Percentiles rank a stretch among this genome's conserved stretches.
Conservation (phyloP, 2,888 invertebrate species). For the Pandemis heparana region DNA sequence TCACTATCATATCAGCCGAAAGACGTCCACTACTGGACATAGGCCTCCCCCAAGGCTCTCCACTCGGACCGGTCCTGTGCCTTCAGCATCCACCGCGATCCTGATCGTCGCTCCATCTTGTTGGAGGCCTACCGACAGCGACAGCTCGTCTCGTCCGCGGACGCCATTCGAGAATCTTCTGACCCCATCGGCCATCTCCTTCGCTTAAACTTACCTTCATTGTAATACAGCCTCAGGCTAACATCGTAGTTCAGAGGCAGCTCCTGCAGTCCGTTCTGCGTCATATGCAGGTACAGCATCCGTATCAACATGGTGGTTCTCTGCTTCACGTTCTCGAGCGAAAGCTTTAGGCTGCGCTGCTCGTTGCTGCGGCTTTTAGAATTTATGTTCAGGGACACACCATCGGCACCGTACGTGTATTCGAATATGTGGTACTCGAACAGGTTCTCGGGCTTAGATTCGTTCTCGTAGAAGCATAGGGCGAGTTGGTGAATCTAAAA, state of each 20-base stretch:
- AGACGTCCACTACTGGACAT: no score
- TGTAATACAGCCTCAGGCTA: slow-evolving; percentile 72
- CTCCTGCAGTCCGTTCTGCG: slow-evolving; percentile 53
- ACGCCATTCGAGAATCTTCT: no score
- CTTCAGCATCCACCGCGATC: no score
- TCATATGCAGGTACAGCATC: slow-evolving; percentile 58
- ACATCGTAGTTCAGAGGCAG: slow-evolving; percentile 60
- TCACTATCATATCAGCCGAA: no score
- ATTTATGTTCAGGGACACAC: slow-evolving; percentile 62
- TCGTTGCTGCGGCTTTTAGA: slow-evolving; percentile 54
- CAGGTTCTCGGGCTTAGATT: slow-evolving; percentile 64
- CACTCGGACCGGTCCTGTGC: no score
- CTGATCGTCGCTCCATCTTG: no score
- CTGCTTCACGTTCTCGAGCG: slow-evolving; percentile 62
- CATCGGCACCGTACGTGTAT: slow-evolving; percentile 62
- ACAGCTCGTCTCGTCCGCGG: no score
- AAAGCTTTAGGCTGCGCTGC: slow-evolving; percentile 50
- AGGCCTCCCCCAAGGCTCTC: no score
- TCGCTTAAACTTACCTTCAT: slow-evolving; percentile 65
- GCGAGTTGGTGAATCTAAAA: slow-evolving; percentile 70
- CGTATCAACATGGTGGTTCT: slow-evolving; percentile 60
- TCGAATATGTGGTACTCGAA: slow-evolving; percentile 73
- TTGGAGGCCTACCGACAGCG: no score
- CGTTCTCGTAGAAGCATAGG: slow-evolving; percentile 73
- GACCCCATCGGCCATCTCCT: no score